Conservation (phyloP, 2,113 vertebrate species). For the Electrona antarctica region DNA sequence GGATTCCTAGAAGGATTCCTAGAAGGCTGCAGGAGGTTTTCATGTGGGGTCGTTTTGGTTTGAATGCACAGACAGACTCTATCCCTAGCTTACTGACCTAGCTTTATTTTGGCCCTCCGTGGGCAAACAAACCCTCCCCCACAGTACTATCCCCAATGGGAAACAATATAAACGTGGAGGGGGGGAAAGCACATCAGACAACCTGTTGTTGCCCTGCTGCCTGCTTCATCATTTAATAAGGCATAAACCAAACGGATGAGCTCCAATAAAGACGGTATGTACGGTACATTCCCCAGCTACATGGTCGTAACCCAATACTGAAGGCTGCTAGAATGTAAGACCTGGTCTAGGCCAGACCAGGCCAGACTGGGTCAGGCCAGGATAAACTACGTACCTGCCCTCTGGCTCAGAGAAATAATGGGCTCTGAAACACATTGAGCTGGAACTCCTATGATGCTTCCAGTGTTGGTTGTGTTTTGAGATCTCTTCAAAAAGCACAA, state of each 20-base stretch:
- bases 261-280: conserved; percentile 71
- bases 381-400: conserved; percentile 40
- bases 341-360: conserved; percentile 49
- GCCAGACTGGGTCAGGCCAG: conserved; percentile 35
- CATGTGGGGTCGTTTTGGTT: conserved; percentile 39
- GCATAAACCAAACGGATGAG: conserved; percentile 73
- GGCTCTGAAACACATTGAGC: conserved; percentile 6
- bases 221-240: conserved; percentile 71
- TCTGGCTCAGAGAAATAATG: conserved; percentile 24
- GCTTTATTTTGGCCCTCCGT: conserved; percentile 33
- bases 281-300: conserved; percentile 59
- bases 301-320: conserved; percentile 62
- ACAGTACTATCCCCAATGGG: conserved; percentile 26
- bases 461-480: too few relatives aligned
- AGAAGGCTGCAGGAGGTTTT: conserved; percentile 34
- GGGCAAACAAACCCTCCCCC: conserved; percentile 22
- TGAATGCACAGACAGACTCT: conserved; percentile 23
- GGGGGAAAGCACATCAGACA: conserved; percentile 42
- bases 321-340: conserved; percentile 59
- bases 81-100: conserved; percentile 35
- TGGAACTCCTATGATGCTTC: conserved; percentile 24
- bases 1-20: neutral
- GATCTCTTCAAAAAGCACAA: too few relatives aligned
- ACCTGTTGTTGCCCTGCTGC: conserved; percentile 55
- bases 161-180: conserved; percentile 50